Evolutionary conservation across 2,113 vertebrate species (phyloP).

Genomic region (Callipepla squamata): DNA sequence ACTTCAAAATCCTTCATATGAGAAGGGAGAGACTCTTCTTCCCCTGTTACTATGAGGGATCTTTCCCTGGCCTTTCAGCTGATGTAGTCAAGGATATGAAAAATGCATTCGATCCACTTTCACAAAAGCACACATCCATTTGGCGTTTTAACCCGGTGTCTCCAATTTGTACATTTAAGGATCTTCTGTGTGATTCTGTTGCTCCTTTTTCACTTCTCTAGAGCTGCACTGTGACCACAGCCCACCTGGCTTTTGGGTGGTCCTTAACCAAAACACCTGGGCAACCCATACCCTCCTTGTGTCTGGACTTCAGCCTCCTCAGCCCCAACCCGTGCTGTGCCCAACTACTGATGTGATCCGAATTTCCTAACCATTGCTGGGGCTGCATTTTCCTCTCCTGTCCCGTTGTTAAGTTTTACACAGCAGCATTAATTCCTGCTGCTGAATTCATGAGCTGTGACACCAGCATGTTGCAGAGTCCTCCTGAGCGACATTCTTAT

Average conservation of each 20-base stretch:
- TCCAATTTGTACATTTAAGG: neutral
- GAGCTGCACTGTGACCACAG: neutral
- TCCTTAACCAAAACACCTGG: neutral
- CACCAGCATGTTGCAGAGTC: conserved; percentile 34
- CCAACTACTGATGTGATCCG: fast-evolving
- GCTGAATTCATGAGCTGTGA: conserved; percentile 57
- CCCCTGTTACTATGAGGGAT: neutral
- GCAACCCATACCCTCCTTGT: neutral
- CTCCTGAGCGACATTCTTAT: conserved; percentile 55
- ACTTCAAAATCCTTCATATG: neutral
- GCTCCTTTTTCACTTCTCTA: neutral
- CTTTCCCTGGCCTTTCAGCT: neutral
- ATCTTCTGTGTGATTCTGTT: neutral
- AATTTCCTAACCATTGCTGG: neutral
- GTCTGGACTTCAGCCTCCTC: neutral
- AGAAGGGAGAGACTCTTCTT: neutral
- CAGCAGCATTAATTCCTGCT: conserved; percentile 55
- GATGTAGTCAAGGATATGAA: neutral
- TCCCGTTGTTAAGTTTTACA: conserved; percentile 16
- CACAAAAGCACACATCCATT: neutral
- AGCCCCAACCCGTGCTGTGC: fast-evolving
- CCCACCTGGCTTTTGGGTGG: neutral
- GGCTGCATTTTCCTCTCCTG: neutral
- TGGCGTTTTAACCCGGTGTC: neutral
- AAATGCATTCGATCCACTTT: neutral